A percentile compares a stretch with the other conserved stretches of the same genome.
phyloP scores from a whole-genome alignment of 30 jellyfish, hydroid and myxozoan genomes.

The Euphysa ruthae region DNA sequence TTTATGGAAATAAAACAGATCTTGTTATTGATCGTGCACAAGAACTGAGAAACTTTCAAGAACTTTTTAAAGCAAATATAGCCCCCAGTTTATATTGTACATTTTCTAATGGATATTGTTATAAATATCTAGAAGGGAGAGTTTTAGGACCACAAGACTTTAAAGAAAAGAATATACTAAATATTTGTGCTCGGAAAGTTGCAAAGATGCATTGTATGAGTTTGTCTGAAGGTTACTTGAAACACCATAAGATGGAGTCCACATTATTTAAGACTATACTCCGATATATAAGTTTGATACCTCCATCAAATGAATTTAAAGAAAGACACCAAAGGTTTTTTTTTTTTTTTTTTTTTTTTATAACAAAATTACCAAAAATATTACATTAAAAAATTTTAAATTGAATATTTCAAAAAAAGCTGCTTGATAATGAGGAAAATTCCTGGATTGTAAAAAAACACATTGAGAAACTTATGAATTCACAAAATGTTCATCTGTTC shows the following conservation, averaged over 20 bases:
- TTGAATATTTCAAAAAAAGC: no score
- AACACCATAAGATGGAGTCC: conserved; percentile 63
- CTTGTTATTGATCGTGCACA: conserved; percentile 79
- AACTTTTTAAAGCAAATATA: conserved; percentile 35
- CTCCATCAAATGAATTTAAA: conserved; percentile 40
- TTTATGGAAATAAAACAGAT: conserved; percentile 89
- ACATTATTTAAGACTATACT: conserved; percentile 28
- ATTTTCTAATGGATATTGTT: conserved; percentile 76
- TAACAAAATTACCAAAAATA: not conserved
- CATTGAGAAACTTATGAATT: no score
- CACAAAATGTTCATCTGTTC: no score
- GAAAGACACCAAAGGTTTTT: conserved; percentile 53
- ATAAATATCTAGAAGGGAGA: conserved; percentile 62
- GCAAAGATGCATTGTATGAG: conserved; percentile 65
- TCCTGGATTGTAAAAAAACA: no score
- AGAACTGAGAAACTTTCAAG: conserved; percentile 73
- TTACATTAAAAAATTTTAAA: not conserved
- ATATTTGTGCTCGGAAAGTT: conserved; percentile 30
- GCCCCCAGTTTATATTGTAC: conserved; percentile 79
- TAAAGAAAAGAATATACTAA: conserved; percentile 13
- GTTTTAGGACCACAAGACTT: conserved; percentile 52
- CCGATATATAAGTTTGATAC: conserved; percentile 36
- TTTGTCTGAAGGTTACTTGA: conserved; percentile 53
- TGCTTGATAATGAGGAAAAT: no score
- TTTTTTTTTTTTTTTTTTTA: not conserved